Evolutionary conservation across 2,888 invertebrate species (phyloP), one percentile per base, ranked within the genome.

Genomic region (Pyrocoelia pectoralis): DNA sequence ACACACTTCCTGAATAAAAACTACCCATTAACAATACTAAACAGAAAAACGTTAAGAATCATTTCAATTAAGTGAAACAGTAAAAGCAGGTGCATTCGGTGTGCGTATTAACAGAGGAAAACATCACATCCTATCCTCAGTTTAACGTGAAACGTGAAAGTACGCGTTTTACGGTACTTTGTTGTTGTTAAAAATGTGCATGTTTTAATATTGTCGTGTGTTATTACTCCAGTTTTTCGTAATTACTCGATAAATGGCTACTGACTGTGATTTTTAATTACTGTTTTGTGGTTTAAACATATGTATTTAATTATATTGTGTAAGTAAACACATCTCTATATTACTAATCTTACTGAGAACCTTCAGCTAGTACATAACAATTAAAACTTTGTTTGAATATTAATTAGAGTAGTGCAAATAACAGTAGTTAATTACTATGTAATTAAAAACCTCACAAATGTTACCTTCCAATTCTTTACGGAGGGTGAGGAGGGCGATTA

Each of bases 51-150:
- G 15, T 10, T 17, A 1, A 10, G 14, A 46, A 46, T 46, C 6
- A 10, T 17, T 46, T 46, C 33, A 46, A 46, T 46, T n/a, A 17
- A n/a, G 46, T 46, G 18, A 46, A 46, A 46, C 46, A 46, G 46
- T 46, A 46, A 46, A 46, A 46, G 46, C 46, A 46, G 46, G 46
- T 46, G 46, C 46, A 17, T 46, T 46, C n/a, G 17, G 17, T 46
- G 24, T 5, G 24, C 24, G 46, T 46, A 17, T 46, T 17, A 46
- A 46, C 18, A 10, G 15, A 10, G n/a, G 17, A 17, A 46, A 14
- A n/a, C 46, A 15, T 13, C 14, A 15, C 14, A 15, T 43, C 13
- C 5, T 18, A 17, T 46, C 46, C 17, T 46, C 46, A 46, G 46
- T 46, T 46, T 46, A 46, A 10, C 18, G 8, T 46, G 10, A 46